These are phyloP conservation scores for Scytalopus superciliaris DNA, from an alignment of 2,113 vertebrate genomes.

Conservation along the genomic window DNA sequence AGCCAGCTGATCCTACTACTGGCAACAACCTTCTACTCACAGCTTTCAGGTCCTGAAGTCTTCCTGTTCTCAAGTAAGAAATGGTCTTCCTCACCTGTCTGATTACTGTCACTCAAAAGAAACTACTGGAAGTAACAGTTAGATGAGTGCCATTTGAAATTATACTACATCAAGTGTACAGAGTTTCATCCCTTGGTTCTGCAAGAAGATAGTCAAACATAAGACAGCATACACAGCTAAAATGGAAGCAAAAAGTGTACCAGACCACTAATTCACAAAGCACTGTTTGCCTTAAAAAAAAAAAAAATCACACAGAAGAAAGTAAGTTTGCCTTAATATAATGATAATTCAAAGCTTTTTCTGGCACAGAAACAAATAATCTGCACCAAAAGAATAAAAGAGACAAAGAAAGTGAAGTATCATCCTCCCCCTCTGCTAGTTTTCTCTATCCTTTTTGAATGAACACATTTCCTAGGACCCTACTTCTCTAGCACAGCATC, in stretches of 20 bases:
- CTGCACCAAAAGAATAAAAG: background rate
- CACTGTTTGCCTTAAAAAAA: background rate
- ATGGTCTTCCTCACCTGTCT: background rate
- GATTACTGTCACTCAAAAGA: background rate
- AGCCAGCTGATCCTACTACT: fast-evolving
- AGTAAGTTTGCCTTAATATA: background rate
- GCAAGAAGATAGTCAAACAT: background rate
- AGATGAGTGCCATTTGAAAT: background rate
- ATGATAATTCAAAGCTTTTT: background rate
- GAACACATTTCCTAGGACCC: background rate
- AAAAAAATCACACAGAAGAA: background rate
- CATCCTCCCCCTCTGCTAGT: background rate
- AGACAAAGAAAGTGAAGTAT: background rate
- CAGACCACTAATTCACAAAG: background rate
- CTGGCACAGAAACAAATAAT: background rate
- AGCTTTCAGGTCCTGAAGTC: background rate
- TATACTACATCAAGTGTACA: background rate
- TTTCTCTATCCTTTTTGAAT: background rate
- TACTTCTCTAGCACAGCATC: background rate
- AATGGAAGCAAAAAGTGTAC: background rate
- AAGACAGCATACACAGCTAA: background rate
- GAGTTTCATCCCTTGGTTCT: background rate
- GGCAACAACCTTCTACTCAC: background rate
- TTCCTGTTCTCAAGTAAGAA: background rate
- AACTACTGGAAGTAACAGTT: background rate